Base-by-base conservation (phyloP, 1,140 invertebrate genomes). In the Zeugodacus cucurbitae region DNA sequence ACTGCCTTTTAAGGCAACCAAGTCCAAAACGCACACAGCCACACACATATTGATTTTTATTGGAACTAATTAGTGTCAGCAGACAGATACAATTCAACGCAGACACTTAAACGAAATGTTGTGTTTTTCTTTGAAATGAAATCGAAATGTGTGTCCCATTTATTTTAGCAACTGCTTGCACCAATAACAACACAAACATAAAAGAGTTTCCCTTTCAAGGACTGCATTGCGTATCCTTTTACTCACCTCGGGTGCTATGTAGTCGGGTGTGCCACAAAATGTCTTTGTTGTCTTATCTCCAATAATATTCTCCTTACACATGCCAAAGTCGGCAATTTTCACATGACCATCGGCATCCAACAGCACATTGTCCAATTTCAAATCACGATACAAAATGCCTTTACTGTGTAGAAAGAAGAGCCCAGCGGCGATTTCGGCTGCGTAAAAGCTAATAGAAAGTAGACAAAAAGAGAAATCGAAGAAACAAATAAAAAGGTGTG, bases 201-300 rank as follows among this genome's bases (percentile, higher is more conserved):
- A 1, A 41, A 0, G 10, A 74, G 22, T 32, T 17, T 41, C 17
- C 34, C 17, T 34, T 67, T 14, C 29, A 32, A 29, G 0, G 10
- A 10, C 29, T 32, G 26, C 3, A 26, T 32, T 32, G 8, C 1
- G 3, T 59, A 7, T 59, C 22, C 5, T 26, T 44, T 87, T 41
- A 88, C 88, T 90, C 91, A 98, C 97, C 95, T 99, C 98, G 7
- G 99, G 99, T 41, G 99, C 99, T 91, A 99, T 99, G 92, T 99
- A 99, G 94, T 99, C 99, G 0, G 99, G 99, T 20, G 99, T 99
- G 26, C 99, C 99, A 94, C 99, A 99, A 94, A 99, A 99, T 62
- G 99, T 99, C 94, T 99, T 99, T n/a, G 99, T 99, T 11, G 98
- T 99, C 94, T 98, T 98, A 91, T 98, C 98, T 11, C 96, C 97